Conservation (phyloP, 37 sponge, comb jelly and placozoan genomes). For the Agelas oroides region DNA sequence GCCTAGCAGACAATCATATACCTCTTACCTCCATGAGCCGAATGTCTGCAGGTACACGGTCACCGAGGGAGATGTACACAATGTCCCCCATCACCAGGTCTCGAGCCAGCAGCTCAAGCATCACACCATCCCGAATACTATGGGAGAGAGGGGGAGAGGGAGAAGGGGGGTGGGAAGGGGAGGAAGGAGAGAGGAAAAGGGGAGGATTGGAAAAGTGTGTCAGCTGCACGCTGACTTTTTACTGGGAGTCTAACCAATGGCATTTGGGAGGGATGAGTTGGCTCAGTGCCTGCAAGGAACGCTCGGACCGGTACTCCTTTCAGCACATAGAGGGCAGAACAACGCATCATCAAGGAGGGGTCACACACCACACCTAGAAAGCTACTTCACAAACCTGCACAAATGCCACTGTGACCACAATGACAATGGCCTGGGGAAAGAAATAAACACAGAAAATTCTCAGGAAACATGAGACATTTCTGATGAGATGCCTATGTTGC, state of each 20-base stretch:
- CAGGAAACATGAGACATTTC: too few species aligned
- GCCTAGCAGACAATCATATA: neutral
- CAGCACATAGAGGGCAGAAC: neutral
- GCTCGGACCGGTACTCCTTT: conserved; percentile 97
- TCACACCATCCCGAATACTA: conserved; percentile 88
- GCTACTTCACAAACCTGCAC: conserved; percentile 64
- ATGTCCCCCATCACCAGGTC: conserved; percentile 96
- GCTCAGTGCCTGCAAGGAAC: conserved; percentile 91
- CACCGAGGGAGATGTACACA: conserved; percentile 87
- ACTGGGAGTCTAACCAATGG: conserved; percentile 81
- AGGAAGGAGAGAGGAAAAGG: neutral
- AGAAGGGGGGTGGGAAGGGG: neutral
- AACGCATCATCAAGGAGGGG: too few species aligned
- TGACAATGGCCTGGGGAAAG: conserved; percentile 83
- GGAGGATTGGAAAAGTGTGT: neutral
- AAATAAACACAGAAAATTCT: too few species aligned
- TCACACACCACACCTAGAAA: neutral
- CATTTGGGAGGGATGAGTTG: conserved; percentile 95
- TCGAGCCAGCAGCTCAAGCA: conserved; percentile 84
- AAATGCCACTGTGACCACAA: conserved; percentile 98
- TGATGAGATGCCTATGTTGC: too few species aligned
- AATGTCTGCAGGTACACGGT: conserved; percentile 97
- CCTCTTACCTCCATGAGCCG: conserved; percentile 92
- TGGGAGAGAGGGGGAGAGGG: neutral
- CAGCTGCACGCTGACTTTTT: neutral